These are phyloP conservation scores for Anguilla rostrata DNA, from an alignment of 2,113 vertebrate species.

Conservation along the genomic window DNA sequence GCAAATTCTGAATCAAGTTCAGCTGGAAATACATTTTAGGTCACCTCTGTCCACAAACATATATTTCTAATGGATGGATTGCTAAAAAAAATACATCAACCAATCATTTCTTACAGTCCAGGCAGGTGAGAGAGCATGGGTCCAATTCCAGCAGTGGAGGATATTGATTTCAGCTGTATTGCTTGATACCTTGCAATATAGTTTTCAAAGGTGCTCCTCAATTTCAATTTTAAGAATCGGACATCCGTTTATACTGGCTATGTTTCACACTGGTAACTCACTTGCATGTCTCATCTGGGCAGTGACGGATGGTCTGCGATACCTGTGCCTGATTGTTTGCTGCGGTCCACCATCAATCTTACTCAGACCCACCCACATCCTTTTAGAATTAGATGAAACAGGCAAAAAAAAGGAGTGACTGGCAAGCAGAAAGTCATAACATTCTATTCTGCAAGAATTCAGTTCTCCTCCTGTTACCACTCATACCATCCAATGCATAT, in stretches of 20 bases:
- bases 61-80: constrained; percentile 38
- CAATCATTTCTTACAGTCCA: constrained; percentile 45
- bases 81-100: constrained; percentile 42
- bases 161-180: constrained; percentile 54
- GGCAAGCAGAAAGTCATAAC: neutral
- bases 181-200: constrained; percentile 50
- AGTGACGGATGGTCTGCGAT: constrained; percentile 52
- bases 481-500: neutral
- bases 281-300: constrained; percentile 46
- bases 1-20: neutral
- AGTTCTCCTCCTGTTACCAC: neutral
- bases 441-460: constrained; percentile 8
- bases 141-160: constrained; percentile 41
- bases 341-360: constrained; percentile 44
- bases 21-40: neutral
- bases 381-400: constrained; percentile 26
- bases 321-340: constrained; percentile 52
- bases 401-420: constrained; percentile 26
- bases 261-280: constrained; percentile 51
- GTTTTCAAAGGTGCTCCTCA: constrained; percentile 51
- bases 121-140: constrained; percentile 25
- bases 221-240: constrained; percentile 55
- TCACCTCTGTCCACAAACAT: neutral
- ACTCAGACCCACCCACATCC: constrained; percentile 41
- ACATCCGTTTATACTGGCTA: constrained; percentile 51